Evolutionary conservation across 2,888 invertebrate genomes (phyloP), one percentile per base, ranked within the genome.

Genomic region (Cinara cedri): DNA sequence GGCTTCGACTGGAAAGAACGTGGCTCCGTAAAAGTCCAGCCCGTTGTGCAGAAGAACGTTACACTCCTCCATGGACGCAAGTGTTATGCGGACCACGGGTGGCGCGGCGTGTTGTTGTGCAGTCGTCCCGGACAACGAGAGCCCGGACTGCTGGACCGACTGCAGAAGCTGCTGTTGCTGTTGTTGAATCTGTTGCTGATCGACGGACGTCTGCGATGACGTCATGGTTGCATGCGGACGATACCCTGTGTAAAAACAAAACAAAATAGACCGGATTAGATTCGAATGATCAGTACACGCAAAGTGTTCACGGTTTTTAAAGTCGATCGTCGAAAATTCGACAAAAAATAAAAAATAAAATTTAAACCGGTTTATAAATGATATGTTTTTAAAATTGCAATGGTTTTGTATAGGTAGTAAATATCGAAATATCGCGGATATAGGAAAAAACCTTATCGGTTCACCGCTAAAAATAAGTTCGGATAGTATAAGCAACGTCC

Each of bases 11-110:
- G 94, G 94, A 87, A 94, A 94, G 87, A 91, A 94, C 34, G 94
- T 94, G 63, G 94, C 94, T 24, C 93, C 94, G 85, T 93, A 94
- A 87, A 94, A 94, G 87, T 94, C 93, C 81, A 94, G 87, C 0
- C 94, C 94, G 84, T 93, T 93, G 86, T 94, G 93, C 81, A 94
- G 88, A 78, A 94, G 87, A 84, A 90, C 90, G 86, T 92, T 92
- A 83, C 90, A 92, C 84, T 93, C 93, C 83, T 93, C 92, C 82
- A 92, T 88, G 81, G 89, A 92, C 81, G 93, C 93, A 82, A 93
- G 87, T 1, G 93, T 93, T 80, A 93, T 89, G 81, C 93, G 89
- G 60, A 93, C 89, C 44, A 84, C 76, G 1, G 85, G 84, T 82
- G 91, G 90, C 88, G 89, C 10, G 89, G 88, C 82, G 16, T 81